Conservation (phyloP, 2,888 invertebrate species). For the Limnephilus lunatus region DNA sequence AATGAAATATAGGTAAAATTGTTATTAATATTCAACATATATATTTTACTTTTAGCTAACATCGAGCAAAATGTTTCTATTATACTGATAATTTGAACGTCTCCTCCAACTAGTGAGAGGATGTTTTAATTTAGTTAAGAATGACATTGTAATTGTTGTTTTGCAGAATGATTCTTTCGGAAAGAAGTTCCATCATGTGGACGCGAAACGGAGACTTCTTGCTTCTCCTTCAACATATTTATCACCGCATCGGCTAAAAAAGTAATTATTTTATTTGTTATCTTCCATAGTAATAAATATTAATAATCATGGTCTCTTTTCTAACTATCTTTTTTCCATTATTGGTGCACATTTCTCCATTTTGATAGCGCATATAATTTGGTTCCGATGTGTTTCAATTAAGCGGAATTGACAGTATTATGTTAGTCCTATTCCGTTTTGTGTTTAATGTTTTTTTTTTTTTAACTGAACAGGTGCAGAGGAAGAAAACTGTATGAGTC, state of each 20-base stretch:
- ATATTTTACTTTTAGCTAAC: neutral
- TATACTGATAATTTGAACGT: neutral
- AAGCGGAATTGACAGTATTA: neutral
- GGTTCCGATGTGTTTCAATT: too few relatives aligned
- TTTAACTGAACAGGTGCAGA: constrained; percentile 47
- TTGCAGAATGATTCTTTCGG: constrained; percentile 17
- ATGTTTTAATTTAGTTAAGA: neutral
- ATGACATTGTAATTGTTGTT: neutral
- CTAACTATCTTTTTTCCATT: too few relatives aligned
- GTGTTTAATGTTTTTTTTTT: constrained; percentile 3
- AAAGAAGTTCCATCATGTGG: constrained; percentile 49
- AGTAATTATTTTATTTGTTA: constrained; percentile 40
- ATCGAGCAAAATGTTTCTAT: neutral
- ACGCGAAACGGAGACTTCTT: constrained; percentile 54
- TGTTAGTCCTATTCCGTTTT: neutral
- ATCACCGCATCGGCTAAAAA: constrained; percentile 63
- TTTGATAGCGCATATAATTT: too few relatives aligned
- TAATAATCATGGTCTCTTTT: neutral
- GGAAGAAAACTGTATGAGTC: constrained; percentile 46
- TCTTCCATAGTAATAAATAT: neutral
- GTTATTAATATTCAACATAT: neutral
- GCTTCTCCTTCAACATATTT: constrained; percentile 63
- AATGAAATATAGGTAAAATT: neutral
- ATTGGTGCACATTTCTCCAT: too few relatives aligned
- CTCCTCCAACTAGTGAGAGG: neutral